phyloP scores from a whole-genome alignment of 2,797 vertebrate genomes.

The Silurus lanzhouensis region DNA sequence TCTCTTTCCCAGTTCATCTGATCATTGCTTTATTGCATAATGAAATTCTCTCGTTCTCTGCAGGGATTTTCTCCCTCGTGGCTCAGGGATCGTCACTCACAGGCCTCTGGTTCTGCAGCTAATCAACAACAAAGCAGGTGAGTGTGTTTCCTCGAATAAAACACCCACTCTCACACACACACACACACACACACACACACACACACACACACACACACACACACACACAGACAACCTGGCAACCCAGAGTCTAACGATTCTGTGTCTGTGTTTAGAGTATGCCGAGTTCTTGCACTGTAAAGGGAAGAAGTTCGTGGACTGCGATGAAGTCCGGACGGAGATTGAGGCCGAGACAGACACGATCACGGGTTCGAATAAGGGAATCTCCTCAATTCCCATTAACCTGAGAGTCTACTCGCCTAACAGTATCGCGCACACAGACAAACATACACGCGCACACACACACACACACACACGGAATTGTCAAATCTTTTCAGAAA shows the following conservation, averaged over 20 bases:
- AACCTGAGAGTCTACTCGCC: conserved; percentile 94
- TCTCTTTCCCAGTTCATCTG: neutral
- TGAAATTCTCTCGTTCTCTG: neutral
- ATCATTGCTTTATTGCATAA: neutral
- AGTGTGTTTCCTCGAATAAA: conserved; percentile 13
- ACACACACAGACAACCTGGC: neutral
- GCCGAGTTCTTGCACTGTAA: conserved; percentile 98
- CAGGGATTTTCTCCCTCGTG: conserved; percentile 97
- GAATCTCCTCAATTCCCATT: conserved; percentile 92
- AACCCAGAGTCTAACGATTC: neutral
- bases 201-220: neutral
- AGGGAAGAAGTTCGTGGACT: conserved; percentile 94
- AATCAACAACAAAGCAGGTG: conserved; percentile 95
- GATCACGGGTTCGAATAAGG: conserved; percentile 94
- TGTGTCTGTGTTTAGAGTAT: conserved; percentile 78
- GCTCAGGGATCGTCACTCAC: conserved; percentile 94
- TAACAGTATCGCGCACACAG: conserved; percentile 74
- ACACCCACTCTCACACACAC: too few species aligned
- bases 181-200: neutral
- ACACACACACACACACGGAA: neutral
- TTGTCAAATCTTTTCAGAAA: too few species aligned
- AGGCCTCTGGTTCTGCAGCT: conserved; percentile 96
- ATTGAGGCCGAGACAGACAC: conserved; percentile 93
- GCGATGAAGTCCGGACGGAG: conserved; percentile 91
- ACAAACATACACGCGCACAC: neutral